Evolutionary conservation across 2,797 vertebrate genomes (phyloP).

Genomic region (Melanotaenia nigrans): DNA sequence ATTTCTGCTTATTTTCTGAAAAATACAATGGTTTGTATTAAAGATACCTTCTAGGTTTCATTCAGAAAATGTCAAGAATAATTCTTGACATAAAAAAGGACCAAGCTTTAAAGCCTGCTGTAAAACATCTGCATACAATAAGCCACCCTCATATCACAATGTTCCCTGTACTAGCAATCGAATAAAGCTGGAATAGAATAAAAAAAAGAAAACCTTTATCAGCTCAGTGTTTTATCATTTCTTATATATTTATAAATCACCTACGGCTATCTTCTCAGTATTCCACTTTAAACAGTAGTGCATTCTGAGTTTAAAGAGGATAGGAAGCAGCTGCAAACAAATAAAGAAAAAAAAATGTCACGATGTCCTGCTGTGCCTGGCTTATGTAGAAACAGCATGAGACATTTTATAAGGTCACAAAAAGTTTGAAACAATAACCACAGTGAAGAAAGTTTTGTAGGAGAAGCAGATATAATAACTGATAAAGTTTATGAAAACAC

Average conservation of each 20-base stretch:
- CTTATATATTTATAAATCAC: conserved; percentile 15
- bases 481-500: neutral
- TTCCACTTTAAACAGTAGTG: conserved; percentile 24
- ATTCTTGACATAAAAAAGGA: neutral
- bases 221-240: conserved; percentile 36
- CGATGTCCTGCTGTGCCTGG: conserved; percentile 28
- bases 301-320: conserved; percentile 38
- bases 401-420: conserved; percentile 8
- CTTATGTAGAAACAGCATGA: conserved; percentile 17
- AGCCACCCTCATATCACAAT: neutral
- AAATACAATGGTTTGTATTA: conserved; percentile 13
- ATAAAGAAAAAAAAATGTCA: conserved; percentile 2
- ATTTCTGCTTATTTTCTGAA: conserved; percentile 6
- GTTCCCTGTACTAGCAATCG: neutral
- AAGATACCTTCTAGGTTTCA: neutral
- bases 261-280: conserved; percentile 21
- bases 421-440: conserved; percentile 15
- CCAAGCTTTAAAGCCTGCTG: neutral
- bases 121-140: conserved; percentile 23
- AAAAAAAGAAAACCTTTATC: conserved; percentile 38
- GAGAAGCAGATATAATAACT: neutral
- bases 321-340: conserved; percentile 20
- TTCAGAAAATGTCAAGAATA: conserved; percentile 20
- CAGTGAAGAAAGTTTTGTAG: neutral
- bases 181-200: conserved; percentile 1